Evolutionary conservation across 2,113 vertebrate species (phyloP), one percentile per base, ranked within the genome.

Genomic region (Choloepus hoffmanni): DNA sequence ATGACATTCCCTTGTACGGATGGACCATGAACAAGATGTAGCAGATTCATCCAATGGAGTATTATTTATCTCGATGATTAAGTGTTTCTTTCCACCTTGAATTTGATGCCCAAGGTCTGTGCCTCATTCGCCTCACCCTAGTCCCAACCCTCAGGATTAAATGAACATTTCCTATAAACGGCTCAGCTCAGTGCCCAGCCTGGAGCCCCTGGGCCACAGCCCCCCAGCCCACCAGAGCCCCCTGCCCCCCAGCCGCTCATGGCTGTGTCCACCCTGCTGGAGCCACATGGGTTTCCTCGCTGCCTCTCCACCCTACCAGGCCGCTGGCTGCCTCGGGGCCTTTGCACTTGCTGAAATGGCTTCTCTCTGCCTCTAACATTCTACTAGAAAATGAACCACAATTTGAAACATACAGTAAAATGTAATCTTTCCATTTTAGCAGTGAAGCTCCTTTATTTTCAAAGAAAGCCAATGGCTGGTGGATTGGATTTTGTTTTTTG

Each of bases 361-460:
- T 96, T 96, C 70, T 88, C 96, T 96, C 76, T 94, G 81, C 90
- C 84, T 83, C 92, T 82, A 89, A 95, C 95, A 83, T 92, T 93
- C 93, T 89, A 14, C 36, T 89, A 68, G 45, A 95, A 98, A 97
- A 93, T 89, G 96, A 97, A 74, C 96, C 65, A 16, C 84, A 95
- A 95, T 95, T 97, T 95, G 88, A 97, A 97, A 91, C 74, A 11
- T 63, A 55, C 90, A 76, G 70, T 89, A 79, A 95, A 96, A 86
- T 67, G 77, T 76, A 90, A 68, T 77, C 92, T 94, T 97, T 96
- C 72, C 92, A 95, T 91, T 88, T 92, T 86, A 89, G 87, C 53
- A 82, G 89, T 79, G 53, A 73, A 93, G 83, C 26, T 7, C 48
- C 73, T 92, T 96, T 78, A 13, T 95, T 97, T 98, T 96, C 77